Conservation (phyloP, 2,888 invertebrate genomes). For the Anoplius nigerrimus region DNA sequence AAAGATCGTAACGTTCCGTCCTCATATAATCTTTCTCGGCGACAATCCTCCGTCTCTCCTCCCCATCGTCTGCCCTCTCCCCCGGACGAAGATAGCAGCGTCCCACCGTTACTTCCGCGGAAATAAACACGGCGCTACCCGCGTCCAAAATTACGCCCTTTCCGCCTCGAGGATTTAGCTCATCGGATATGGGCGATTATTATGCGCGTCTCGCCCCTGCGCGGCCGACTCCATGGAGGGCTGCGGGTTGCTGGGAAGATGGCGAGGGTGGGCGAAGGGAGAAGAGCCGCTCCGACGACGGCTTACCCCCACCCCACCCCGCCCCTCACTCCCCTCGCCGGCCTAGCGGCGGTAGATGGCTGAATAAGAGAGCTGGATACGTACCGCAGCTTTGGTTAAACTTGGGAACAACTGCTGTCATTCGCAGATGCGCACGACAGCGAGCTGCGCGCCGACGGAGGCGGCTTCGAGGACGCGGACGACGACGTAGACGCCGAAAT, state of each 20-base stretch:
- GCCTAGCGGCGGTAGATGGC: slow-evolving; percentile 19
- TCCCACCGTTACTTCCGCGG: not conserved
- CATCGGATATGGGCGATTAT: slow-evolving; percentile 27
- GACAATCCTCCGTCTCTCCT: not conserved
- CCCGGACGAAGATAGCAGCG: no score
- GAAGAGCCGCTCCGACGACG: not conserved
- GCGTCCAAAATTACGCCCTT: not conserved
- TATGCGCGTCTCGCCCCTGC: slow-evolving; percentile 10
- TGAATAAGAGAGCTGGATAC: slow-evolving; percentile 38
- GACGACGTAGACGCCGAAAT: not conserved
- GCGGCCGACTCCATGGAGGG: not conserved
- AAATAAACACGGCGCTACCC: slow-evolving; percentile 2
- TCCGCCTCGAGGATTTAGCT: not conserved
- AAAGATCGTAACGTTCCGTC: not conserved
- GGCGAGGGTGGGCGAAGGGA: no score
- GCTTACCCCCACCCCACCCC: slow-evolving; percentile 1
- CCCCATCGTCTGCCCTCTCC: not conserved
- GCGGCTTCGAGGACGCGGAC: not conserved
- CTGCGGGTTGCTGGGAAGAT: not conserved
- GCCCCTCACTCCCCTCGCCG: no score
- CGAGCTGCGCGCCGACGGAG: no score
- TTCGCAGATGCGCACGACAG: slow-evolving; percentile 55
- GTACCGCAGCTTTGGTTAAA: slow-evolving; percentile 44
- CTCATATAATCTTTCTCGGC: slow-evolving; percentile 1
- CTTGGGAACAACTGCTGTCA: slow-evolving; percentile 66